Conservation (phyloP, 2,888 invertebrate genomes). For the Lasioglossum calceatum region DNA sequence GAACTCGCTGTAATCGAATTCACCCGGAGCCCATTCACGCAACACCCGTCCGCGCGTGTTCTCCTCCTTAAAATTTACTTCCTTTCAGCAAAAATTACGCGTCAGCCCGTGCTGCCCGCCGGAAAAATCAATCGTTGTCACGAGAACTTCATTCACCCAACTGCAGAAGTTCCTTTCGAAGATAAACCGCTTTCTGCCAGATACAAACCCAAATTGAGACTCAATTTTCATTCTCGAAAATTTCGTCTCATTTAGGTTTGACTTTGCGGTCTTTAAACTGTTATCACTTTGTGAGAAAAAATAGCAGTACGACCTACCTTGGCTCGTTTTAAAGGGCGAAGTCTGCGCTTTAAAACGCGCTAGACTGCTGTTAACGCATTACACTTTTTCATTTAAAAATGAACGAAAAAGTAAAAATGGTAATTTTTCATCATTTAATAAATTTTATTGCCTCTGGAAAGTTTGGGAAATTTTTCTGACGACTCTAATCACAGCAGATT, state of each 20-base stretch:
- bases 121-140: conserved; percentile 24
- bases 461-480: neutral
- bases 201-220: neutral
- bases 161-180: neutral
- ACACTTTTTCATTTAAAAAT: neutral
- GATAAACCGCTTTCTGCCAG: neutral
- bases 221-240: neutral
- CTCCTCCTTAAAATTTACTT: conserved; percentile 18
- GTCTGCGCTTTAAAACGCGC: too few relatives aligned
- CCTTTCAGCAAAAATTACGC: conserved; percentile 24
- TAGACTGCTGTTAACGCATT: fast-evolving
- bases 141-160: neutral
- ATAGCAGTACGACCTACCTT: neutral
- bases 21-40: neutral
- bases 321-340: neutral
- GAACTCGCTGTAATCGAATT: conserved; percentile 20
- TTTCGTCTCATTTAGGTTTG: too few relatives aligned
- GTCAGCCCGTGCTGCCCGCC: neutral
- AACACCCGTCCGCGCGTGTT: neutral
- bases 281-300: neutral
- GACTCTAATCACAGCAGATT: neutral
- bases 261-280: neutral
- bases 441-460: neutral
- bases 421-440: neutral
- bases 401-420: neutral